A percentile compares a stretch with the other conserved stretches of the same genome.
phyloP scores from a whole-genome alignment of 1,140 invertebrate genomes.

The Hydropsyche tenuis region DNA sequence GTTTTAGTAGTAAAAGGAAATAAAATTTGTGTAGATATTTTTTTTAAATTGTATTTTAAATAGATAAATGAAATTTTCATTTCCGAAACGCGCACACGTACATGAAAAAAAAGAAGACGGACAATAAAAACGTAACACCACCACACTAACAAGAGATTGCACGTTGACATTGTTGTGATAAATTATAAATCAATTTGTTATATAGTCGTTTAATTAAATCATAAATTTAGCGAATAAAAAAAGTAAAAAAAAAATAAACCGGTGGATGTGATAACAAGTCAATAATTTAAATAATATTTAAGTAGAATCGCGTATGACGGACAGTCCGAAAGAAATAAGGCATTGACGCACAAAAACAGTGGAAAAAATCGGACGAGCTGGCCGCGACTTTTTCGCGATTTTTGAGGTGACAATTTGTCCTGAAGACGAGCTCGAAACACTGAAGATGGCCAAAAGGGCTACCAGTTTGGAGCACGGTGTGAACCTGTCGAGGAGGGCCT shows the following conservation, averaged over 20 bases:
- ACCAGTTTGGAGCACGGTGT: constrained; percentile 63
- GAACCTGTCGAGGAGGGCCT: constrained; percentile 64
- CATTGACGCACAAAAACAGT: neutral
- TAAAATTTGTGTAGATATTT: constrained; percentile 11
- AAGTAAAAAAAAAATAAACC: constrained; percentile 34
- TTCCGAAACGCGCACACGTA: constrained; percentile 9
- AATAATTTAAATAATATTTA: constrained; percentile 21
- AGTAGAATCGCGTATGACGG: no score
- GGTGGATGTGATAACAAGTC: constrained; percentile 47
- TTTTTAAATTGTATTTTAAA: constrained; percentile 6
- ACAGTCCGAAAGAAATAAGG: no score
- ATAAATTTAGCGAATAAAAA: neutral
- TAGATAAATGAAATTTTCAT: constrained; percentile 17
- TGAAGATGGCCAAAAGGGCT: constrained; percentile 51
- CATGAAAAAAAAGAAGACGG: neutral
- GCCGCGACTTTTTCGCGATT: constrained; percentile 32
- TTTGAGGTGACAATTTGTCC: constrained; percentile 52
- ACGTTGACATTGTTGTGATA: constrained; percentile 23
- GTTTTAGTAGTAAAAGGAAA: constrained; percentile 22
- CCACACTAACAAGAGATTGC: neutral
- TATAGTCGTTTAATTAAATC: constrained; percentile 14
- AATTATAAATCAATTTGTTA: constrained; percentile 13
- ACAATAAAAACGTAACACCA: constrained; percentile 25
- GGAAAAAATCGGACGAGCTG: constrained; percentile 31
- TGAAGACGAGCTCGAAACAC: constrained; percentile 36